phyloP scores from a whole-genome alignment of 2,797 vertebrate species.

The Tapirus indicus region DNA sequence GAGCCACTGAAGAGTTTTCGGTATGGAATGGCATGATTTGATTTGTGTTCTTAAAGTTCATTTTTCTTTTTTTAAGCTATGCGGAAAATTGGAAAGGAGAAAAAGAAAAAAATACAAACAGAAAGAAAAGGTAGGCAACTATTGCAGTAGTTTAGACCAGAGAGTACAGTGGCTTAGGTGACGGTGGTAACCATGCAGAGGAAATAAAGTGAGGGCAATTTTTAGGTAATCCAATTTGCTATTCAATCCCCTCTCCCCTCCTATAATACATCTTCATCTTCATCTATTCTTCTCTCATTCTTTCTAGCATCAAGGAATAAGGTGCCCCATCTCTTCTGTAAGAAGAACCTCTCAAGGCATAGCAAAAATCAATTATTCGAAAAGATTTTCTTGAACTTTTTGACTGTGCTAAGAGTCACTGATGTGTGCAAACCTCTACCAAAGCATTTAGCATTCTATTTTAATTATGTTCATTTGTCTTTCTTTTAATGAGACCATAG shows the following conservation, averaged over 20 bases:
- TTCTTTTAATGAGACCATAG: slow-evolving; percentile 6
- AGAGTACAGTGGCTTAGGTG: neutral
- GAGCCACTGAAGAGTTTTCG: neutral
- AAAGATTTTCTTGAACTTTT: neutral
- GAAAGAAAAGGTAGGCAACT: neutral
- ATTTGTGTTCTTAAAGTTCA: slow-evolving; percentile 13
- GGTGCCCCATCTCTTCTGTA: neutral
- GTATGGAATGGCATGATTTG: neutral
- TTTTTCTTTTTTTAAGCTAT: slow-evolving; percentile 11
- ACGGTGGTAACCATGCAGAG: neutral
- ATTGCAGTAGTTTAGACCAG: neutral
- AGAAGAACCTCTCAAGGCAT: slow-evolving; percentile 1
- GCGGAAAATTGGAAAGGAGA: neutral
- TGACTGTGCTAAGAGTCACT: neutral
- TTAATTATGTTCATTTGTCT: neutral
- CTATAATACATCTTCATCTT: slow-evolving; percentile 11
- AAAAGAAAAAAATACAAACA: neutral
- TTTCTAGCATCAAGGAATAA: slow-evolving; percentile 35
- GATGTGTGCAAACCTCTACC: neutral
- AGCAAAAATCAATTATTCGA: slow-evolving; percentile 42
- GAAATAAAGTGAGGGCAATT: neutral
- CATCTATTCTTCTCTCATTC: neutral
- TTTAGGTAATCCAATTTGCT: slow-evolving; percentile 2
- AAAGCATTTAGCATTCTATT: slow-evolving; percentile 30
- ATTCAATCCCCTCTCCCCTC: neutral